phyloP scores from a whole-genome alignment of 2,113 vertebrate genomes.

The Mirza zaza region DNA sequence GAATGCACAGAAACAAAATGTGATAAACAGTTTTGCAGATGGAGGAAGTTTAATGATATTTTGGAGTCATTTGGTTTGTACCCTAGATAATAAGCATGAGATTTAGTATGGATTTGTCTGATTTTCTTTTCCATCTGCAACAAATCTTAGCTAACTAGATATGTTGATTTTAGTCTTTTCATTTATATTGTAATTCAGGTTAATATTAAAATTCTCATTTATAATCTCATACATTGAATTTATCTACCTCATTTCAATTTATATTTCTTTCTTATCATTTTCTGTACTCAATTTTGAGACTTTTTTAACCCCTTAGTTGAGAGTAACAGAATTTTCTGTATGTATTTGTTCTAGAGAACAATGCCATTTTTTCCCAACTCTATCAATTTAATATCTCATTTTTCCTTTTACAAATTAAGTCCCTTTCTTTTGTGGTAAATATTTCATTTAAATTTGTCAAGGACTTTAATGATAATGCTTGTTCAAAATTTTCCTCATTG shows the following conservation, averaged over 20 bases:
- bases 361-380: not conserved
- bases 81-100: constrained; percentile 11
- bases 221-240: constrained; percentile 29
- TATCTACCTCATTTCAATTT: not conserved
- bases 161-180: constrained; percentile 42
- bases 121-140: constrained; percentile 26
- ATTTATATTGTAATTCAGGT: constrained; percentile 49
- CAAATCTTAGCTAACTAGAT: constrained; percentile 37
- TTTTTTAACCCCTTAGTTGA: not conserved
- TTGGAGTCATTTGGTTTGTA: constrained; percentile 30
- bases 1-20: constrained; percentile 2
- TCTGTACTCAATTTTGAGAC: not conserved
- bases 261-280: not conserved
- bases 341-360: not conserved
- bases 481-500: not conserved
- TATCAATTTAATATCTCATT: not conserved
- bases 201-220: constrained; percentile 51
- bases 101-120: constrained; percentile 24
- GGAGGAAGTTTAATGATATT: constrained; percentile 47
- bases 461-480: not conserved
- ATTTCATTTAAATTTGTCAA: not conserved
- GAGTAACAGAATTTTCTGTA: not conserved
- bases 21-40: not conserved
- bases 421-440: not conserved
- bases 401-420: not conserved